A percentile compares a stretch with the other conserved stretches of the same genome.
Conservation (phyloP, 2,888 invertebrate genomes). For the Erebia aethiops region DNA sequence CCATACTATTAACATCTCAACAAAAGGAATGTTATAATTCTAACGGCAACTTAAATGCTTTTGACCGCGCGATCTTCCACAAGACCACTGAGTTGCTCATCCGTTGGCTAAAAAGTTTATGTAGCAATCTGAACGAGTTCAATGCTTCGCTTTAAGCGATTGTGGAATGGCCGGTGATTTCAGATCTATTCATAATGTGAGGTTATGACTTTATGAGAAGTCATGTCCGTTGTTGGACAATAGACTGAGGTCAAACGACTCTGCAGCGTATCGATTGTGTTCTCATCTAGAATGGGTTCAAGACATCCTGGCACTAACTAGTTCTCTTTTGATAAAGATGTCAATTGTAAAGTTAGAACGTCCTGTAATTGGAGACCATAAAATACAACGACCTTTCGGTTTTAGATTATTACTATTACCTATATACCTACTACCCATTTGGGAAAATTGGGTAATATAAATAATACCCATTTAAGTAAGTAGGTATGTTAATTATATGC, state of each 20-base stretch:
- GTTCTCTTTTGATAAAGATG: conserved; percentile 16
- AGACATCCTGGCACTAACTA: conserved; percentile 53
- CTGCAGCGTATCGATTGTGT: conserved; percentile 59
- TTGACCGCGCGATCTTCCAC: conserved; percentile 8
- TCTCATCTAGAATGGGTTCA: conserved; percentile 58
- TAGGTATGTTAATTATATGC: too few species aligned
- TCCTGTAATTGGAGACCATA: conserved; percentile 1
- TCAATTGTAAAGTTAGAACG: conserved; percentile 1
- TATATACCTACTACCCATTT: too few species aligned
- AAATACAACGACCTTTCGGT: conserved; percentile 2
- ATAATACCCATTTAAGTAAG: too few species aligned
- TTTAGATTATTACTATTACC: background rate
- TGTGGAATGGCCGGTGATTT: conserved; percentile 49
- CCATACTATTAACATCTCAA: background rate
- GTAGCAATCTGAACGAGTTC: conserved; percentile 54
- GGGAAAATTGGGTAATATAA: too few species aligned
- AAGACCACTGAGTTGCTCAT: conserved; percentile 24
- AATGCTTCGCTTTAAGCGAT: conserved; percentile 47
- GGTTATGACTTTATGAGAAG: conserved; percentile 39
- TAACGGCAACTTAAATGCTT: conserved; percentile 15
- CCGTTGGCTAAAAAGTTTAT: conserved; percentile 29
- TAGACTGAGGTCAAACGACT: conserved; percentile 64
- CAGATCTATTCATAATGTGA: conserved; percentile 42
- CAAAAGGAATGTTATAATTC: background rate
- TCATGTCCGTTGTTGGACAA: conserved; percentile 62